These are phyloP conservation scores for Blastobasis adustella DNA, from an alignment of 2,888 invertebrate genomes.

Conservation along the genomic window DNA sequence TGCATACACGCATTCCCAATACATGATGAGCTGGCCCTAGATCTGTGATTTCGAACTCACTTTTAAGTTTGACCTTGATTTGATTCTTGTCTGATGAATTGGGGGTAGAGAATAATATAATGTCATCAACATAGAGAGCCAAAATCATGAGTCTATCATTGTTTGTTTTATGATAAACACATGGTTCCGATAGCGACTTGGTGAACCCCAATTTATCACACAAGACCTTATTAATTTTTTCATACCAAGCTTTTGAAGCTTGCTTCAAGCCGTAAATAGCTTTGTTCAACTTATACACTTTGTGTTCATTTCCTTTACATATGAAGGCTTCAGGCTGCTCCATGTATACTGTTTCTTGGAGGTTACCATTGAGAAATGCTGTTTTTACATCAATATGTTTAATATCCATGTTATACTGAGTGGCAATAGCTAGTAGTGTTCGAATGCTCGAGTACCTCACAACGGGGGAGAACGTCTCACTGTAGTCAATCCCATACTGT, in stretches of 20 bases:
- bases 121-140: background rate
- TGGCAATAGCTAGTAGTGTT: too few species aligned
- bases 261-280: constrained; percentile 1
- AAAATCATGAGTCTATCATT: background rate
- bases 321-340: background rate
- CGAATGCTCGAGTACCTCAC: too few species aligned
- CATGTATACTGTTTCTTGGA: background rate
- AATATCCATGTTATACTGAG: background rate
- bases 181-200: too few species aligned
- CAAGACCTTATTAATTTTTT: background rate
- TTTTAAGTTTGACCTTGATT: background rate
- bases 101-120: background rate
- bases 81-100: background rate
- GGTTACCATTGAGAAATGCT: background rate
- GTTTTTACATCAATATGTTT: background rate
- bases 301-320: background rate
- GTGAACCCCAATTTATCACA: background rate
- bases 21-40: background rate
- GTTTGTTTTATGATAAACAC: background rate
- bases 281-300: background rate
- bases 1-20: background rate
- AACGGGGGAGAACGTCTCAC: constrained; percentile 9
- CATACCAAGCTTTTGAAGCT: background rate
- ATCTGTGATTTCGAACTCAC: background rate
- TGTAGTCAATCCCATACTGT: constrained; percentile 5